A percentile compares a stretch with the other conserved stretches of the same genome.
These are phyloP conservation scores for Caenorhabditis uteleia DNA, from an alignment of 2,888 invertebrate genomes.

Conservation along the genomic window DNA sequence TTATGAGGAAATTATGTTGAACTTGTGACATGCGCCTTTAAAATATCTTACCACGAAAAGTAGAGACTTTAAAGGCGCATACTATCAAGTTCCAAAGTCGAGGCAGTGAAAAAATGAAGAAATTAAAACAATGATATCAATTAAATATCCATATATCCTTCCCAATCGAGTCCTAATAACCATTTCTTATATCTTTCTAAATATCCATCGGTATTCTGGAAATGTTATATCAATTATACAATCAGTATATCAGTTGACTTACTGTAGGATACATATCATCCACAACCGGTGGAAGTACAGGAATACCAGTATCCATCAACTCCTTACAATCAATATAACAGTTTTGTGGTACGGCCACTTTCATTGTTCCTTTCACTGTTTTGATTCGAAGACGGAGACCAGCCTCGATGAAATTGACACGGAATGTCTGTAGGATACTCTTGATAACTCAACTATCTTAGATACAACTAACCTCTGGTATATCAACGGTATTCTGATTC, in stretches of 20 bases:
- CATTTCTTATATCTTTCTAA: conserved; percentile 35
- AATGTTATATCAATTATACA: no score
- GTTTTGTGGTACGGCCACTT: conserved; percentile 16
- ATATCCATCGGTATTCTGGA: conserved; percentile 10
- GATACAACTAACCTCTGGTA: background rate
- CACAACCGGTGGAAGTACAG: conserved; percentile 6
- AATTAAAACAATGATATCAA: no score
- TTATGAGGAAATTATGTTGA: no score
- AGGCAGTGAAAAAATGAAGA: no score
- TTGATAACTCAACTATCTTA: background rate
- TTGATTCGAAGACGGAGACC: conserved; percentile 45
- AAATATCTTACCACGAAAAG: no score
- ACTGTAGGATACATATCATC: conserved; percentile 12
- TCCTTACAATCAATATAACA: conserved; percentile 33
- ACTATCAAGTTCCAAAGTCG: no score
- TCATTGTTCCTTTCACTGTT: conserved; percentile 23
- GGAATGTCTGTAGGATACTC: conserved; percentile 26
- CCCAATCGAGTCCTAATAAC: conserved; percentile 56
- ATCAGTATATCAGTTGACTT: background rate
- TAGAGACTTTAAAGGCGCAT: no score
- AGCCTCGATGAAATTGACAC: conserved; percentile 37
- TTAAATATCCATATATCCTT: conserved; percentile 48
- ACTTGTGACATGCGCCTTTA: no score
- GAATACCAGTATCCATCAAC: conserved; percentile 35
- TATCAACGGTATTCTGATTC: no score